A percentile compares a stretch with the other conserved stretches of the same genome.
These are phyloP conservation scores for Sphinx pinastri DNA, from an alignment of 2,888 invertebrate genomes.

Conservation along the genomic window DNA sequence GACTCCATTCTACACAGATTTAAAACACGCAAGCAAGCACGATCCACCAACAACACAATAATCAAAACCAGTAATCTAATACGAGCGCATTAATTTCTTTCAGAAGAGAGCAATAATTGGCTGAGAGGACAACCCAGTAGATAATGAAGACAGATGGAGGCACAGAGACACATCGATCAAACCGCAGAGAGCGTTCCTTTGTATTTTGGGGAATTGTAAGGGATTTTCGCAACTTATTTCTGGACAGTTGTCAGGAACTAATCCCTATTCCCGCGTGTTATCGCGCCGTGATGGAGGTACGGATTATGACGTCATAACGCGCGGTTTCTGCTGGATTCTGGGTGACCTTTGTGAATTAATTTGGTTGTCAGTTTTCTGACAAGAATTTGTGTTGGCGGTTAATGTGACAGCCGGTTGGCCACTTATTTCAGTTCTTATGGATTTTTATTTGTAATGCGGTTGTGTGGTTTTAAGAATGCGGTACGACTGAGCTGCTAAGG, in stretches of 20 bases:
- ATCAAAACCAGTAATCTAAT: slow-evolving; percentile 26
- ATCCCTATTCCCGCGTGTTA: slow-evolving; percentile 13
- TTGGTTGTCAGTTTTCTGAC: not conserved
- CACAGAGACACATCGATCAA: slow-evolving; percentile 40
- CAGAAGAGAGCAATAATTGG: slow-evolving; percentile 19
- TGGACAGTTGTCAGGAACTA: slow-evolving; percentile 7
- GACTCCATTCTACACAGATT: too few relatives aligned
- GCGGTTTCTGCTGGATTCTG: not conserved
- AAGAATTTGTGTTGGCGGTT: not conserved
- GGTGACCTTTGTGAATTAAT: slow-evolving; percentile 5
- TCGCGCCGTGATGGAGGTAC: slow-evolving; percentile 1
- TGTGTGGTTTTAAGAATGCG: not conserved
- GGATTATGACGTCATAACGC: slow-evolving; percentile 2
- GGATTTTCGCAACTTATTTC: slow-evolving; percentile 9
- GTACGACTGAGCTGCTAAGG: too few relatives aligned
- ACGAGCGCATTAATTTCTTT: slow-evolving; percentile 32
- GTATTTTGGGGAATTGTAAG: slow-evolving; percentile 14
- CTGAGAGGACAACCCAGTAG: slow-evolving; percentile 7
- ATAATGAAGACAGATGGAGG: slow-evolving; percentile 43
- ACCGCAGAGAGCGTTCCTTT: slow-evolving; percentile 36
- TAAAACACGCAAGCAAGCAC: not conserved
- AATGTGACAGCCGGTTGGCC: not conserved
- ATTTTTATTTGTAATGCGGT: not conserved
- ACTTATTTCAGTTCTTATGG: not conserved
- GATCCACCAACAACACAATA: not conserved